phyloP scores from a whole-genome alignment of 2,113 vertebrate genomes.

The Chelonoidis abingdonii region DNA sequence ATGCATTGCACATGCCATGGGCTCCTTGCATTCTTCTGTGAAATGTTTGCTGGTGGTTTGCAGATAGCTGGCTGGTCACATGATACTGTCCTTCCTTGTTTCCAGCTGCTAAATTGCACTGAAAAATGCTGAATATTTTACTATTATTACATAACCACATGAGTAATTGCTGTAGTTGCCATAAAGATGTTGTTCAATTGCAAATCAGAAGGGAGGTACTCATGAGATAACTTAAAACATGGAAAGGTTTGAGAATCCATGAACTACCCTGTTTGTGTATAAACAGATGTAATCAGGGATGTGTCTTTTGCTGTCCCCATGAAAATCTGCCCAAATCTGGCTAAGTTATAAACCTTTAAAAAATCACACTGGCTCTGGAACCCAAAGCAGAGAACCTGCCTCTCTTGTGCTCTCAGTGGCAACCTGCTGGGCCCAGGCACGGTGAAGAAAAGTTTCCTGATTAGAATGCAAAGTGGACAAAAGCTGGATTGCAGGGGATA shows the following conservation, averaged over 20 bases:
- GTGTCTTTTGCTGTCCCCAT: neutral
- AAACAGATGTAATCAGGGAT: constrained; percentile 10
- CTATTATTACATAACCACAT: neutral
- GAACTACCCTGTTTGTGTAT: neutral
- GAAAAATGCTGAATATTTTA: neutral
- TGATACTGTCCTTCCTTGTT: neutral
- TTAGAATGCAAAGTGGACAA: neutral
- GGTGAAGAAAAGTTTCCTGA: neutral
- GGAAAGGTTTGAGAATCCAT: neutral
- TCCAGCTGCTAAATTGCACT: neutral
- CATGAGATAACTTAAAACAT: neutral
- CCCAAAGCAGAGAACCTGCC: too few relatives aligned
- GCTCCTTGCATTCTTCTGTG: neutral
- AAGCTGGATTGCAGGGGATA: neutral
- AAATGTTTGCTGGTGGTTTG: neutral
- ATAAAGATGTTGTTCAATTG: neutral
- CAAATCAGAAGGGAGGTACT: neutral
- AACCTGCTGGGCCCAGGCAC: neutral
- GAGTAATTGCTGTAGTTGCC: neutral
- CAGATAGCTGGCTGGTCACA: neutral
- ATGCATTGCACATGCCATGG: neutral
- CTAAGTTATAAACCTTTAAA: neutral
- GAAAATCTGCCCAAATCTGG: neutral
- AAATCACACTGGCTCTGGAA: neutral
- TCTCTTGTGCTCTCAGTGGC: too few relatives aligned